phyloP scores from a whole-genome alignment of 2,888 invertebrate species.

The Trachelus tabidus region DNA sequence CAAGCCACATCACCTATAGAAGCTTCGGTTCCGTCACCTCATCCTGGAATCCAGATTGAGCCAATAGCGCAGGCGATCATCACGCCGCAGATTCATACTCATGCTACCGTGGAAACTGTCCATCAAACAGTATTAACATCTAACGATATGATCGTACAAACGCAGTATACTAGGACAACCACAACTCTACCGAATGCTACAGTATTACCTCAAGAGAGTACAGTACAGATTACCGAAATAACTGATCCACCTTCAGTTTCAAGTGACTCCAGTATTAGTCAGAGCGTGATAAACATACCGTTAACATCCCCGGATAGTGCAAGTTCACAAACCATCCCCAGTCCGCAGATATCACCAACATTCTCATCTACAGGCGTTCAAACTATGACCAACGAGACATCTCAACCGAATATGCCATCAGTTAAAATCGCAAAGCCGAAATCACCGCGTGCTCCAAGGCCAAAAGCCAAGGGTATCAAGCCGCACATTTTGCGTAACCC shows the following conservation, averaged over 20 bases:
- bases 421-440: slow-evolving; percentile 45
- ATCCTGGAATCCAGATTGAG: slow-evolving; percentile 56
- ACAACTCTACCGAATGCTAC: slow-evolving; percentile 59
- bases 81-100: slow-evolving; percentile 58
- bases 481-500: slow-evolving; percentile 46
- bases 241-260: slow-evolving; percentile 45
- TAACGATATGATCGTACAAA: slow-evolving; percentile 60
- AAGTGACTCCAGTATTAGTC: slow-evolving; percentile 36
- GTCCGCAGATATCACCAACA: slow-evolving; percentile 43
- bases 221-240: slow-evolving; percentile 58
- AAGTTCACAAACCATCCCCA: slow-evolving; percentile 41
- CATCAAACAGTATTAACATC: slow-evolving; percentile 63
- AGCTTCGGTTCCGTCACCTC: slow-evolving; percentile 59
- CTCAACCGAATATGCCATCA: slow-evolving; percentile 36
- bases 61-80: slow-evolving; percentile 59
- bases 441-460: slow-evolving; percentile 45
- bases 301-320: slow-evolving; percentile 36
- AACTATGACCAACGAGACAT: slow-evolving; percentile 29
- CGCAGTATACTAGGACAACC: slow-evolving; percentile 60
- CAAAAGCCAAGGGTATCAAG: slow-evolving; percentile 50
- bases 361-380: slow-evolving; percentile 39
- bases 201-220: slow-evolving; percentile 50
- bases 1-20: slow-evolving; percentile 58
- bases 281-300: slow-evolving; percentile 33
- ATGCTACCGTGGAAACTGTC: slow-evolving; percentile 59